Percentiles rank a stretch among this genome's conserved stretches.
Evolutionary conservation across 2,888 invertebrate genomes (phyloP).

Genomic region (Galerucella nymphaeae): DNA sequence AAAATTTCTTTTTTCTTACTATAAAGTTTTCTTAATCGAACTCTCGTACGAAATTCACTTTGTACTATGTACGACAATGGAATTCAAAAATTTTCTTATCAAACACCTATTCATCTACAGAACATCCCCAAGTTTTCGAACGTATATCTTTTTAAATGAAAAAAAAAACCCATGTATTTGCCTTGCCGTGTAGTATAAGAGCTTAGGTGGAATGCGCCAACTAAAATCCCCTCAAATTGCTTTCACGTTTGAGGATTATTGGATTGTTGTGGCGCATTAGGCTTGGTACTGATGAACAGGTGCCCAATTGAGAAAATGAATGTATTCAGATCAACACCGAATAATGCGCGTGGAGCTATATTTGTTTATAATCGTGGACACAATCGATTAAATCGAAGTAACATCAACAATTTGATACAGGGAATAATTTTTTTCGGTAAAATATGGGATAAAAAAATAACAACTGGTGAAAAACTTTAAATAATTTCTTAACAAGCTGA

Average conservation of each 20-base stretch:
- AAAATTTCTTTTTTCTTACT: no score
- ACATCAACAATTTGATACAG: no score
- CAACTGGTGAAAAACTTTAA: no score
- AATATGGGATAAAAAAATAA: no score
- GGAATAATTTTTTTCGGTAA: no score
- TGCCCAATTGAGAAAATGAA: constrained; percentile 47
- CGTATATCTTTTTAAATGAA: constrained; percentile 26
- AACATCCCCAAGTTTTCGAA: constrained; percentile 15
- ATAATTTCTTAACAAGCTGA: no score
- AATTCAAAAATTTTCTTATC: no score
- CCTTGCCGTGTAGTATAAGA: constrained; percentile 31
- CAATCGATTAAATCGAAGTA: neutral
- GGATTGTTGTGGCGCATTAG: constrained; percentile 54
- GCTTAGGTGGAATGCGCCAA: constrained; percentile 37
- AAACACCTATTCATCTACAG: neutral
- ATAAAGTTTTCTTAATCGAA: no score
- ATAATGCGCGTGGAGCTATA: neutral
- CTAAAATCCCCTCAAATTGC: constrained; percentile 52
- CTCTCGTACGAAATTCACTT: no score
- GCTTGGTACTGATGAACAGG: constrained; percentile 49
- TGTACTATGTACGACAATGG: no score
- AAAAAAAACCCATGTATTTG: constrained; percentile 33
- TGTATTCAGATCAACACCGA: constrained; percentile 40
- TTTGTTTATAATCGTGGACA: neutral
- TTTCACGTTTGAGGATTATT: constrained; percentile 52